These are phyloP conservation scores for Orchestes rusci DNA, from an alignment of 2,888 invertebrate genomes.

Conservation along the genomic window DNA sequence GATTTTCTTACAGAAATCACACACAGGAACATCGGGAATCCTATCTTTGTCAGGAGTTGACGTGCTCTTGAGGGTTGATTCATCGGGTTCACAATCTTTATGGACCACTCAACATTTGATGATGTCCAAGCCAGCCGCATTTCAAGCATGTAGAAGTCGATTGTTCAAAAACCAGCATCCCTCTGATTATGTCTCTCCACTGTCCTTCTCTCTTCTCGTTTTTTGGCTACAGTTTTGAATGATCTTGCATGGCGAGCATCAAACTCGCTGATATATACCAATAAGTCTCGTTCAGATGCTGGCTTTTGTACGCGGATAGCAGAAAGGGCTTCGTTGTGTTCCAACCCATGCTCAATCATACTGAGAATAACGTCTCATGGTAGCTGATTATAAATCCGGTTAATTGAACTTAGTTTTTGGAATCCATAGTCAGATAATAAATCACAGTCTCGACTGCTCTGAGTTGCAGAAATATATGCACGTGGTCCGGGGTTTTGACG, in stretches of 20 bases:
- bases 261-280: no score
- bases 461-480: slow-evolving; percentile 2
- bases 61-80: no score
- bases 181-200: no score
- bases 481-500: slow-evolving; percentile 1
- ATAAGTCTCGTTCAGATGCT: slow-evolving; percentile 9
- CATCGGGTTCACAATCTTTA: no score
- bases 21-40: no score
- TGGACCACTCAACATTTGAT: slow-evolving; percentile 1
- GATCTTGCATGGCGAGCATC: no score
- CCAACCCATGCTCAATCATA: slow-evolving; percentile 22
- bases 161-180: no score
- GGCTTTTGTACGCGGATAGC: slow-evolving; percentile 19
- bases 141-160: slow-evolving; percentile 17
- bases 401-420: slow-evolving; percentile 13
- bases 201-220: no score
- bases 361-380: no score
- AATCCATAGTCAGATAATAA: slow-evolving; percentile 21
- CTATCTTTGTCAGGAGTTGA: not conserved
- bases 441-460: slow-evolving; percentile 17
- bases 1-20: no score
- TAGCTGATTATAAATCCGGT: no score
- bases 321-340: slow-evolving; percentile 14
- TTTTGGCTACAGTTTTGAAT: no score
- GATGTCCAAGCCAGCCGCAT: slow-evolving; percentile 10